Conservation (phyloP, 2,113 vertebrate genomes). For the Rhegmatorhina hoffmannsi region DNA sequence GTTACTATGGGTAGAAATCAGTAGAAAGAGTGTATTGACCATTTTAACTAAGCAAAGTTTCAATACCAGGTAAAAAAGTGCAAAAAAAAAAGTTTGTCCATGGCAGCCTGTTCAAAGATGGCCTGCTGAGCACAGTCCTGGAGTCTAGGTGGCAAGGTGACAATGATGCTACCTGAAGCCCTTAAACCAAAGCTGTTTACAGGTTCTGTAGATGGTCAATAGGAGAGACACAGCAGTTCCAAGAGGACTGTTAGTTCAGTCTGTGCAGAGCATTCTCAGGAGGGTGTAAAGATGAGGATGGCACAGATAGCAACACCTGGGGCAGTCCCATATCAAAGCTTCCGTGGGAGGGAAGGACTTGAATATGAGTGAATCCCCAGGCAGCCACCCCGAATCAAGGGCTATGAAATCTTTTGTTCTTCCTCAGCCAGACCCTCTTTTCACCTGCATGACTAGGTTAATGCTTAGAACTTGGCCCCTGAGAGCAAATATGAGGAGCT, state of each 20-base stretch:
- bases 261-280: background rate
- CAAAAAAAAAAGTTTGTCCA: background rate
- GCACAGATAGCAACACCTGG: background rate
- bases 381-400: background rate
- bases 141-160: background rate
- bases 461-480: background rate
- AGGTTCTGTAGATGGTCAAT: background rate
- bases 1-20: background rate
- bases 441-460: background rate
- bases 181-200: background rate
- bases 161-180: accelerated
- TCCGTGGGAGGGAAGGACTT: background rate
- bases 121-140: background rate
- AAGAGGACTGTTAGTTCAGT: background rate
- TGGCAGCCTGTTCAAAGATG: background rate
- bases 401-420: background rate
- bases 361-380: background rate
- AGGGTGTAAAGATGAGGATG: background rate
- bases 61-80: background rate
- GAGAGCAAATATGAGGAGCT: background rate
- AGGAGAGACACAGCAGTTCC: background rate
- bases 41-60: background rate
- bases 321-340: background rate
- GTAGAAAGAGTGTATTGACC: background rate
- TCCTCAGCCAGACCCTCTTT: background rate